Conservation (phyloP, 2,888 invertebrate species). For the Morinoia aosen region DNA sequence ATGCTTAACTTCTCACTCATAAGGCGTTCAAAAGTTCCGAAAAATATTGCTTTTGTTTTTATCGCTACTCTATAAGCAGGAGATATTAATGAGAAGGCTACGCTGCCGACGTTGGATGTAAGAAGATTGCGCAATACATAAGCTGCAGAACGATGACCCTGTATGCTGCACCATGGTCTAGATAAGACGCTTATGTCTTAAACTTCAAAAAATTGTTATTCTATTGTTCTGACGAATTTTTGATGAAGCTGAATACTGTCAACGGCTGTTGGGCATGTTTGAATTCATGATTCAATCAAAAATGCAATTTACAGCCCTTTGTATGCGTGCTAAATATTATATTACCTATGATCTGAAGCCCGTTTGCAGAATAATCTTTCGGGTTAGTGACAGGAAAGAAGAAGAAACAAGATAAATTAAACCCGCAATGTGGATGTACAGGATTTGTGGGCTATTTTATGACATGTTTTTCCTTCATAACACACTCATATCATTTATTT, state of each 20-base stretch:
- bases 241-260: background rate
- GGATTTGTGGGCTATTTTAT: background rate
- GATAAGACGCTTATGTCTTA: background rate
- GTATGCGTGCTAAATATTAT: background rate
- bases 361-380: background rate
- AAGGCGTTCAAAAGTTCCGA: background rate
- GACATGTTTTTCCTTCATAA: too few species aligned
- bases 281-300: background rate
- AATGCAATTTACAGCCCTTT: background rate
- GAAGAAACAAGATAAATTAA: background rate
- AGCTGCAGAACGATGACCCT: background rate
- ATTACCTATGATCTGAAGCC: background rate
- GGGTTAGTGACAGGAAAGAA: background rate
- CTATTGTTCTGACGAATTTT: background rate
- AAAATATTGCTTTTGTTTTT: background rate
- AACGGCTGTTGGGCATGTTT: background rate
- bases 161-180: background rate
- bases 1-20: background rate
- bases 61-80: background rate
- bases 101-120: background rate
- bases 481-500: too few species aligned
- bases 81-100: background rate
- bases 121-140: background rate
- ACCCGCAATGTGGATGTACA: background rate
- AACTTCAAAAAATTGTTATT: background rate